Percentiles rank a stretch among this genome's conserved stretches.
phyloP scores from a whole-genome alignment of 1,140 invertebrate species.

The Cydia splendana region DNA sequence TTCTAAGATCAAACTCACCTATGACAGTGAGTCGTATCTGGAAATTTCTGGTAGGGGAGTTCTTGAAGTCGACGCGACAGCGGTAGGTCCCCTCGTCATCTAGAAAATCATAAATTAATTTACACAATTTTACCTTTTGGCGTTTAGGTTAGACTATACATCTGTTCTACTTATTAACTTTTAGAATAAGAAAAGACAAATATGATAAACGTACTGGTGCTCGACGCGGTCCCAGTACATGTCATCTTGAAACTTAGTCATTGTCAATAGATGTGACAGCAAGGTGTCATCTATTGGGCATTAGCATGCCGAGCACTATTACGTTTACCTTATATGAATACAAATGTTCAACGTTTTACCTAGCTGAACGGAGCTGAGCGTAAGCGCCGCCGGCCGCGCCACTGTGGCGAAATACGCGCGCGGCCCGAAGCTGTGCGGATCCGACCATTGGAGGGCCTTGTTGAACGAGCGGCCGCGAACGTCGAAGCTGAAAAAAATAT shows the following conservation, averaged over 20 bases:
- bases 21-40: constrained; percentile 95
- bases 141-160: no score
- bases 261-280: no score
- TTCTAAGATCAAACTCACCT: constrained; percentile 82
- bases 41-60: constrained; percentile 93
- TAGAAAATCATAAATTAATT: background rate
- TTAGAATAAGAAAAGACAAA: no score
- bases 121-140: background rate
- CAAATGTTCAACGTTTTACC: background rate
- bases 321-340: no score
- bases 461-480: constrained; percentile 88
- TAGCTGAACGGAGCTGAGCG: constrained; percentile 88
- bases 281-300: no score
- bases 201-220: no score
- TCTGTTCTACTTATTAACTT: no score
- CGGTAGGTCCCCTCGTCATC: constrained; percentile 92
- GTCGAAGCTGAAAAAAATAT: constrained; percentile 85
- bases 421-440: constrained; percentile 87
- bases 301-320: no score
- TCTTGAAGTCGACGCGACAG: constrained; percentile 94
- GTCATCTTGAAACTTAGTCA: no score
- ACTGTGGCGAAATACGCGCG: constrained; percentile 88
- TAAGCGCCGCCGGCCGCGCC: constrained; percentile 87
- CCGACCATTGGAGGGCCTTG: constrained; percentile 89
- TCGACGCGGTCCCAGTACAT: no score